phyloP scores from a whole-genome alignment of 2,113 vertebrate genomes.

The Lasiurus cinereus region DNA sequence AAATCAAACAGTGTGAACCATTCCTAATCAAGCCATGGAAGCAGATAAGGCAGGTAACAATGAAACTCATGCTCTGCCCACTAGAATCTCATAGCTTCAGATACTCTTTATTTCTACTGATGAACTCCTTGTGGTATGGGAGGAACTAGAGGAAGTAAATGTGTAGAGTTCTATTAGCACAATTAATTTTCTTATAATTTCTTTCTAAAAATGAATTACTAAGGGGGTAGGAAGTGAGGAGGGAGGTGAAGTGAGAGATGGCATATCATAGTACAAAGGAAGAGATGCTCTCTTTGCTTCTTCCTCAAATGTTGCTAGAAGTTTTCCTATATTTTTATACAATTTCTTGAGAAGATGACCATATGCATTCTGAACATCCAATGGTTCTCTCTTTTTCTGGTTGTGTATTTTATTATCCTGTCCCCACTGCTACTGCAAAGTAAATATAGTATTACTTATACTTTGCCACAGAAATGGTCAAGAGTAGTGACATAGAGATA shows the following conservation, averaged over 20 bases:
- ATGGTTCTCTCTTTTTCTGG: neutral
- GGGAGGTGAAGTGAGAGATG: accelerated
- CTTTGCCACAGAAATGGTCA: neutral
- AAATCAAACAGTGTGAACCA: neutral
- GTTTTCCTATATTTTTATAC: neutral
- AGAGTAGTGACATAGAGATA: neutral
- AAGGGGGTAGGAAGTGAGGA: neutral
- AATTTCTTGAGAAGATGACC: neutral
- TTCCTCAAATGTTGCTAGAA: neutral
- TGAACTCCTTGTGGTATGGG: neutral
- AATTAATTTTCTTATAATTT: neutral
- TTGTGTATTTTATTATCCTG: neutral
- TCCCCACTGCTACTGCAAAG: neutral
- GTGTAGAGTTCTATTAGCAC: neutral
- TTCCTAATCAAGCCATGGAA: neutral
- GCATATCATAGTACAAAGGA: neutral
- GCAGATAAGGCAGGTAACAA: neutral
- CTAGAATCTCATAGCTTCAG: neutral
- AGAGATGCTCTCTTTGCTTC: neutral
- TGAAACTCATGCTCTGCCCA: neutral
- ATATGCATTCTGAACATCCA: neutral
- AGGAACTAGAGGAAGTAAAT: neutral
- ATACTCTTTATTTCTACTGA: neutral
- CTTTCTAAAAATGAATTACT: neutral
- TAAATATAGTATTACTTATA: neutral